Base-by-base conservation (phyloP, 2,888 invertebrate genomes). In the Criorhina ranunculi region DNA sequence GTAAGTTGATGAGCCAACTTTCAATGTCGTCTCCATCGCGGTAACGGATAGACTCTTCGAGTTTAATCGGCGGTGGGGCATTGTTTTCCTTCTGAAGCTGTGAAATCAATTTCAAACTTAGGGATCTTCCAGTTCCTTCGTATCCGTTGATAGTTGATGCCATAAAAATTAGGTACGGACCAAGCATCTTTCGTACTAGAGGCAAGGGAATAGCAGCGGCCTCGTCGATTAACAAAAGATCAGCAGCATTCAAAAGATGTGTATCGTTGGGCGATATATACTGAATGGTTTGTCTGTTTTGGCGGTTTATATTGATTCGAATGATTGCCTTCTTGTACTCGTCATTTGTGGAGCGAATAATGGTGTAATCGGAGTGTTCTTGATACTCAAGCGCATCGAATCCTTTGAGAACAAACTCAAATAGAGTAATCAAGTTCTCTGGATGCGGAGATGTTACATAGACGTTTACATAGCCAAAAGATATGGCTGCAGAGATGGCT, bases 361-460 rank as follows among this genome's bases (percentile, higher is more conserved):
- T 94, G 86, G 97, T 97, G 92, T 98, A 99, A 91, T 99, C 99
- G 15, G 96, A 94, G 90, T 99, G 98, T 91, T 99, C 99, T 92
- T 98, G 96, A 91, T 98, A 99, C 77, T 97, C 95, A 57, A 99
- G 93, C 0, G 96, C 97, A 91, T 99, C 98, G 88, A 99, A 96
- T 0, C 98, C 98, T 93, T 98, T 98, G 70, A 99, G 95, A 2
- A 99, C 94, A 91, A 99, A 99, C 91, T 99, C 98, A 92, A 99
- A 99, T 8, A 99, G 93, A 0, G 99, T 99, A 81, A 97, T 97
- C 90, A 99, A 94, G 93, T 99, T 99, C 92, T 99, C 99, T 0
- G 99, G 99, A 90, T 97, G 97, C 0, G 99, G 99, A 67, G 98
- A 98, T 0, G 99, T 99, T 40, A 99, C 98, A 92, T 98, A 99